Conservation (phyloP, 2,888 invertebrate species). For the Epirrhoe alternata region DNA sequence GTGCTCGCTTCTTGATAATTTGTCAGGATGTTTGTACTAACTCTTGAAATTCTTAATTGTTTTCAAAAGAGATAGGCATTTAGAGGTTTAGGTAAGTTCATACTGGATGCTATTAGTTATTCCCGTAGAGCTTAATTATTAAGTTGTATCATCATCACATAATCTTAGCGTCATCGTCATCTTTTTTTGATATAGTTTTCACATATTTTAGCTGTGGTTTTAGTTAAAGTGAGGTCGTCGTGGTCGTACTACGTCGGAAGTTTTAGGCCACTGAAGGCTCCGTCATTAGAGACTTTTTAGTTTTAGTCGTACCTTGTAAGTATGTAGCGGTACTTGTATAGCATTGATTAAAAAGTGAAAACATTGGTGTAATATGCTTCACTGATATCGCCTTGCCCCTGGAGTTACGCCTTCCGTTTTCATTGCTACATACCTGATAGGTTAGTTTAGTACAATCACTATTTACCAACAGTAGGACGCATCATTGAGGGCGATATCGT, state of each 20-base stretch:
- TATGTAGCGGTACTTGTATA: background rate
- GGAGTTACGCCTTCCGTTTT: constrained; percentile 22
- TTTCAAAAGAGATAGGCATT: background rate
- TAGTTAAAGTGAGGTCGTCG: too few relatives aligned
- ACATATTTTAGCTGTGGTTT: too few relatives aligned
- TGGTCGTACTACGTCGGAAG: too few relatives aligned
- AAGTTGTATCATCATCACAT: too few relatives aligned
- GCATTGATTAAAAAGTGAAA: constrained; percentile 16
- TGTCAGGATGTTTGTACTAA: background rate
- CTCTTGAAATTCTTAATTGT: background rate
- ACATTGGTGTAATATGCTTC: constrained; percentile 5
- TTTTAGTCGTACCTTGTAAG: background rate
- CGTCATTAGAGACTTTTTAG: too few relatives aligned
- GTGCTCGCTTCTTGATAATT: background rate
- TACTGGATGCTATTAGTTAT: too few relatives aligned
- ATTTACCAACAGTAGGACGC: constrained; percentile 21
- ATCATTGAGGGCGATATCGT: constrained; percentile 14
- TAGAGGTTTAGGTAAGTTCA: too few relatives aligned
- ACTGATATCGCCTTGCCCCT: constrained; percentile 9
- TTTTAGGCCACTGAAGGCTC: too few relatives aligned
- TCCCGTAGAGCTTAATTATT: too few relatives aligned
- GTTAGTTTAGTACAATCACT: constrained; percentile 21
- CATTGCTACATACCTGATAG: constrained; percentile 7
- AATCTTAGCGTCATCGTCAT: too few relatives aligned
- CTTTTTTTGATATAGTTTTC: too few relatives aligned